Evolutionary conservation across 2,888 invertebrate species (phyloP), one percentile per base, ranked within the genome.

Genomic region (Meiosimyza platycephala): DNA sequence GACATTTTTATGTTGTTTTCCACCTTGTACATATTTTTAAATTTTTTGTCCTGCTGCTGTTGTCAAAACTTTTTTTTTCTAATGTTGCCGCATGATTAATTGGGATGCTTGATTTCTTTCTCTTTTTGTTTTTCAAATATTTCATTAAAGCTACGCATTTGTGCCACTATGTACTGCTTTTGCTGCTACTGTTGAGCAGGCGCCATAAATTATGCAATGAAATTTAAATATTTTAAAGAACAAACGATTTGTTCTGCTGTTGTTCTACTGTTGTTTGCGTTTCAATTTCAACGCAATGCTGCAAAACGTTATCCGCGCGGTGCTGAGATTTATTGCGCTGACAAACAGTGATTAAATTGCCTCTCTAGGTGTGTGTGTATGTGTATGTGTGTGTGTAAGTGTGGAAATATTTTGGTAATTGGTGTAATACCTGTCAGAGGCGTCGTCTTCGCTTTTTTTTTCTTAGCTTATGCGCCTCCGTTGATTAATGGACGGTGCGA

Each of bases 131-230:
- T 57, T 18, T 22, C 3, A 18, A 13, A 22, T 18, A 15, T 18
- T 55, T 78, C 79, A 76, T 79, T 81, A 78, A 79, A 72, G 76
- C 71, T 76, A 78, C 78, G 80, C 76, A 80, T 76, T 78, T 78
- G 74, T 68, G 72, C 78, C 73, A 28, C 57, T 13, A 40, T 40
- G 28, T 9, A 9, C 40, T 6, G 40, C 40, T 6, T 6, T 40
- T 40, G 40, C 40, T 40, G 40, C 9, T 40, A 40, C 6, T 40
- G 40, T 40, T 7, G 40, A 40, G 40, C 40, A 40, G 40, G 57
- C 28, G 12, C 54, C 66, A 33, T 54, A 66, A 65, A 66, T 54
- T 66, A 54, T 54, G 54, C 54, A 54, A 54, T 54, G 54, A 66
- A 66, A 40, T 54, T 66, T 54, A 12, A 28, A 54, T 18, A 54